Percentiles rank a stretch among this genome's conserved stretches.
These are phyloP conservation scores for Geotrypetes seraphini DNA, from an alignment of 2,797 vertebrate genomes.

Conservation along the genomic window DNA sequence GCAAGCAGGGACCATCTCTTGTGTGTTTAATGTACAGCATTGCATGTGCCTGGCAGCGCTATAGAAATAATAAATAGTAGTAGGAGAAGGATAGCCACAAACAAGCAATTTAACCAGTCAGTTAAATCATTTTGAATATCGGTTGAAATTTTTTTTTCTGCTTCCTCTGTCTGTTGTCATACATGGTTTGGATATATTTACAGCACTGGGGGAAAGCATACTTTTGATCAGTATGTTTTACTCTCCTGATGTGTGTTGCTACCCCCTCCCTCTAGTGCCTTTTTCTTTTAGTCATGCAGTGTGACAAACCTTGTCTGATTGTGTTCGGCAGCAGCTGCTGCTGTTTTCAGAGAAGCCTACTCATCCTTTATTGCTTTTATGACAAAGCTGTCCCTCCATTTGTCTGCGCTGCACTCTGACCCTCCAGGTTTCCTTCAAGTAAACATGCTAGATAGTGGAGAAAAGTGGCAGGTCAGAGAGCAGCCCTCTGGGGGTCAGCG, in stretches of 20 bases:
- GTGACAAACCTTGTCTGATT: conserved; percentile 26
- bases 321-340: conserved; percentile 27
- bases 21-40: too few species aligned
- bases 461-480: conserved; percentile 51
- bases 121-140: too few species aligned
- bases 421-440: conserved; percentile 55
- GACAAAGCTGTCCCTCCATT: conserved; percentile 49
- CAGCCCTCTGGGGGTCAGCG: conserved; percentile 30
- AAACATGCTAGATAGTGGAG: conserved; percentile 66
- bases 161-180: too few species aligned
- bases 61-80: too few species aligned
- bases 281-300: conserved; percentile 21
- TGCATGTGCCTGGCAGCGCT: too few species aligned
- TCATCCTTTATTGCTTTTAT: conserved; percentile 42
- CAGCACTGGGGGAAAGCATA: too few species aligned
- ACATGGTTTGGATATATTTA: too few species aligned
- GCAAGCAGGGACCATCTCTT: too few species aligned
- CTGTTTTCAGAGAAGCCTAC: conserved; percentile 28
- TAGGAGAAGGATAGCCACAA: too few species aligned
- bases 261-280: conserved; percentile 25
- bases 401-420: conserved; percentile 57
- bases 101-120: too few species aligned
- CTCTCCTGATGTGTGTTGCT: not conserved
- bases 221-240: conserved; percentile 9
- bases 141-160: too few species aligned